Conservation (phyloP, 2,113 vertebrate genomes). For the Heloderma charlesbogerti region DNA sequence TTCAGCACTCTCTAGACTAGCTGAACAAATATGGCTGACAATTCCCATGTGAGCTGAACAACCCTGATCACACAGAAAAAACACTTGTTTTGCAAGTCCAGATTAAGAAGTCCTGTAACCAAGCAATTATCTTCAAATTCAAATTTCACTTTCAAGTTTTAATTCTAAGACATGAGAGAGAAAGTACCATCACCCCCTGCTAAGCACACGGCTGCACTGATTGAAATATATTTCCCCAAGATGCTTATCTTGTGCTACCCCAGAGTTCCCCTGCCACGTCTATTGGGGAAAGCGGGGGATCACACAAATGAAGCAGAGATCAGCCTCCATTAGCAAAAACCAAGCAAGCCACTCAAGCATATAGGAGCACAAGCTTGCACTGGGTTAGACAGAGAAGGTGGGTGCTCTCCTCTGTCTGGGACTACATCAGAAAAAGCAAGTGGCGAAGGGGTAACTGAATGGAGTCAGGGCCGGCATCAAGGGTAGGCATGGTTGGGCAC, state of each 20-base stretch:
- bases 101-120: conserved; percentile 64
- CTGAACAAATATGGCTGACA: conserved; percentile 50
- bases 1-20: conserved; percentile 41
- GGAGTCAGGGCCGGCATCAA: too few species aligned
- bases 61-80: background rate
- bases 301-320: background rate
- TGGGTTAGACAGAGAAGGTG: background rate
- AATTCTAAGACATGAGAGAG: conserved; percentile 66
- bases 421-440: too few species aligned
- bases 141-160: conserved; percentile 73
- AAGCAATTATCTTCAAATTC: conserved; percentile 72
- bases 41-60: background rate
- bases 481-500: too few species aligned
- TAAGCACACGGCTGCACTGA: conserved; percentile 30
- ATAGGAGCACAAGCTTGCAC: background rate
- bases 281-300: background rate
- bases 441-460: too few species aligned
- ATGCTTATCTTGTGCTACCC: conserved; percentile 26
- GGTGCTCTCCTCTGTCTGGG: background rate
- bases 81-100: conserved; percentile 55
- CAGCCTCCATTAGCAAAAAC: conserved; percentile 24
- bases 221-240: conserved; percentile 15
- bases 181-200: conserved; percentile 17
- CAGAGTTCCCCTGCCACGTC: conserved; percentile 18
- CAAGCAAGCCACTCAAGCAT: background rate